Evolutionary conservation across 2,797 vertebrate species (phyloP), one percentile per base, ranked within the genome.

Genomic region (Falco berigora): DNA sequence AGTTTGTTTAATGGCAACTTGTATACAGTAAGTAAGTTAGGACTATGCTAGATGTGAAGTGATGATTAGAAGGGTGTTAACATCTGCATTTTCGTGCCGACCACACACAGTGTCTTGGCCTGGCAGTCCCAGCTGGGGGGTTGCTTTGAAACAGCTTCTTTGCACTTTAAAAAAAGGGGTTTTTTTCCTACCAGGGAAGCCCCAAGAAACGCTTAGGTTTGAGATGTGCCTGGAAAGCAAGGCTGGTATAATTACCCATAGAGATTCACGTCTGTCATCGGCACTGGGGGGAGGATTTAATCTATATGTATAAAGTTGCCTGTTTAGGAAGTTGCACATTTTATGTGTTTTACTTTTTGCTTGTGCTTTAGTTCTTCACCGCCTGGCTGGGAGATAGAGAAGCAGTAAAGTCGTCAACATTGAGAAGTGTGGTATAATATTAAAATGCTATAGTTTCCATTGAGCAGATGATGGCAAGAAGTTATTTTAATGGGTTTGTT

Each of bases 381-480:
- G 14, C 58, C 64, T 66, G 74, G 32, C 64, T 52, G 32, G 55
- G 67, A 94, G 76, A 86, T 52, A 86, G 52, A 66, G 76, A 83
- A 86, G 71, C 61, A 73, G 50, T 91, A 79, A 80, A 95, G 52
- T 78, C 86, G 87, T 94, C 94, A 93, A 52, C 86, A 47, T 47
- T 76, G 84, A 84, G 66, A 53, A 86, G 75, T 27, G 8, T 87
- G n/a, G 8, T 90, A 20, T 76, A 92, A 36, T 92, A 79, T 86
- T 91, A 91, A 95, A 95, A 92, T 74, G 27, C n/a, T 75, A 19
- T 67, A 25, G 78, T 91, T 97, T 87, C 73, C 64, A 36, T 94
- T 94, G 91, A 92, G 44, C 76, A 91, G 87, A 91, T 63, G 84
- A 77, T 95, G 59, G 86, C 72, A 94, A 95, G 91, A 96, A 95